Conservation (phyloP, 2,888 invertebrate genomes). For the Eupithecia pulchellata region DNA sequence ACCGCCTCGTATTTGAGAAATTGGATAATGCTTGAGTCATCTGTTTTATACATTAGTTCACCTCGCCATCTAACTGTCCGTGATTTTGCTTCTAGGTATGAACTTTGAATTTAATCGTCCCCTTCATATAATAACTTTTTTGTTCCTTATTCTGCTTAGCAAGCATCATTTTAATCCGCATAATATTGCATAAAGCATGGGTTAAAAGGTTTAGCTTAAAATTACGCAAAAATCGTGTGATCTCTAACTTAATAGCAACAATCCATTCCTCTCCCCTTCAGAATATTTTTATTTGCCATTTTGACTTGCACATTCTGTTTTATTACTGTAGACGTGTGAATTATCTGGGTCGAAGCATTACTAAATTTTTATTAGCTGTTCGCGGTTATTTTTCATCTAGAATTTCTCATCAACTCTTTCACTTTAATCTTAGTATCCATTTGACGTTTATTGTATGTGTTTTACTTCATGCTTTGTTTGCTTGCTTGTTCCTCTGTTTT, state of each 20-base stretch:
- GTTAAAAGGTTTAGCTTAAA: background rate
- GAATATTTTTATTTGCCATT: slow-evolving; percentile 23
- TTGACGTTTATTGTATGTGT: background rate
- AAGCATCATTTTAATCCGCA: background rate
- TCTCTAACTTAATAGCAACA: slow-evolving; percentile 9
- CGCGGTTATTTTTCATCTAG: slow-evolving; percentile 47
- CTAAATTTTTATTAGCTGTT: slow-evolving; percentile 54
- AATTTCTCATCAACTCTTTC: background rate
- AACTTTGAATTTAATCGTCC: background rate
- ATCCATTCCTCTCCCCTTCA: slow-evolving; percentile 6
- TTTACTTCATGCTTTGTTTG: background rate
- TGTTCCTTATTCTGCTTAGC: background rate
- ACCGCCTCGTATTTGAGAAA: slow-evolving; percentile 58
- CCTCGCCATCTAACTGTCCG: background rate
- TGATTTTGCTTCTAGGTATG: background rate
- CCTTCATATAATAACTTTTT: background rate
- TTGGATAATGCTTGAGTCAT: slow-evolving; percentile 58
- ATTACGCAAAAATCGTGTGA: slow-evolving; percentile 6
- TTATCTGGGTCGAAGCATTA: slow-evolving; percentile 49
- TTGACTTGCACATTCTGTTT: slow-evolving; percentile 49
- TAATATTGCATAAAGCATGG: background rate
- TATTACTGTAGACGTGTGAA: slow-evolving; percentile 50
- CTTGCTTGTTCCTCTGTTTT: slow-evolving; percentile 12
- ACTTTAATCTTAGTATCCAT: background rate
- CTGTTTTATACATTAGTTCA: slow-evolving; percentile 44